phyloP scores from a whole-genome alignment of 2,888 invertebrate species.

The Tromatobia lineatoria region DNA sequence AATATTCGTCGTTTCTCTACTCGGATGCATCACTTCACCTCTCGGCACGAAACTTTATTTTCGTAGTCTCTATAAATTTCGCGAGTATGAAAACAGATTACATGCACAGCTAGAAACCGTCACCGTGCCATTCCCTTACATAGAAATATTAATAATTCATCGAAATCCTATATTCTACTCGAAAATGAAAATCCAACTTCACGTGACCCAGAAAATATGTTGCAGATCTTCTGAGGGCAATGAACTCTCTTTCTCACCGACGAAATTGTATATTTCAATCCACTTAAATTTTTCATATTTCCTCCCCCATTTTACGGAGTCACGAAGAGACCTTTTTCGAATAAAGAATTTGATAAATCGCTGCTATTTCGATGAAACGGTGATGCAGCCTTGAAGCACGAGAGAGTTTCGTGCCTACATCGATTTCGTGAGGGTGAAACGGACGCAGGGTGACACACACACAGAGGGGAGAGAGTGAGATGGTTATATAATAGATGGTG shows the following conservation, averaged over 20 bases:
- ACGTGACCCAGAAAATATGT: neutral
- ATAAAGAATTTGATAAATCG: slow-evolving; percentile 37
- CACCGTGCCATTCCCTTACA: neutral
- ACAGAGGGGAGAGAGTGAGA: slow-evolving; percentile 43
- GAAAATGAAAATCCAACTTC: neutral
- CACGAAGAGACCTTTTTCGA: slow-evolving; percentile 1
- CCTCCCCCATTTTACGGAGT: neutral
- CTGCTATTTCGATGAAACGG: slow-evolving; percentile 8
- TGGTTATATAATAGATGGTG: slow-evolving; percentile 33
- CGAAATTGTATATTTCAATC: slow-evolving; percentile 40
- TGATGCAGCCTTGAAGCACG: slow-evolving; percentile 57
- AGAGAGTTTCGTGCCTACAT: slow-evolving; percentile 59
- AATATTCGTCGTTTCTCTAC: slow-evolving; percentile 33
- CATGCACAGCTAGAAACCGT: neutral
- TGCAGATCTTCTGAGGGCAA: slow-evolving; percentile 26
- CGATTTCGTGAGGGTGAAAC: slow-evolving; percentile 67
- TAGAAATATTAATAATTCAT: neutral
- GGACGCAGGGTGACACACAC: slow-evolving; percentile 59
- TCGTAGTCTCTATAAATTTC: slow-evolving; percentile 14
- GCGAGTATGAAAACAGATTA: neutral
- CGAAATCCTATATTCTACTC: neutral
- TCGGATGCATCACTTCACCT: neutral
- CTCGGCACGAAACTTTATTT: neutral
- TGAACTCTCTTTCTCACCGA: slow-evolving; percentile 46
- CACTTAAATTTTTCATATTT: slow-evolving; percentile 1